A percentile compares a stretch with the other conserved stretches of the same genome.
These are phyloP conservation scores for Hippasteria phrygiana DNA, from an alignment of 53 echinoderm and acorn worm species.

Conservation along the genomic window DNA sequence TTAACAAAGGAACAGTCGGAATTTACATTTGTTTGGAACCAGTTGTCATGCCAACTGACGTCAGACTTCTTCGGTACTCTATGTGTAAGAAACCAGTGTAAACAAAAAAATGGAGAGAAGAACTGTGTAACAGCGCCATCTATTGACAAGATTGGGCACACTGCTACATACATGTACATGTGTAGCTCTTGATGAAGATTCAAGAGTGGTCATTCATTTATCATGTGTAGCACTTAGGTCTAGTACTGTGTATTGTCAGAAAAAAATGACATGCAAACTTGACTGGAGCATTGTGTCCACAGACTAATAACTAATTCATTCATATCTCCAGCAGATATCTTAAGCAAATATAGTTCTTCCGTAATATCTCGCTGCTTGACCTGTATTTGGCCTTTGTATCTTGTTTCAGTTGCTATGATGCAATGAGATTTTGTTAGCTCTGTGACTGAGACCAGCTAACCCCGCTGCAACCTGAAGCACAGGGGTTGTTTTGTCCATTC, in stretches of 20 bases:
- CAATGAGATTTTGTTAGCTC: constrained; percentile 4
- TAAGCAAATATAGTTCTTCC: not conserved
- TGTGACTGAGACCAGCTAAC: not conserved
- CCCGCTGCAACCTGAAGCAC: constrained; percentile 11
- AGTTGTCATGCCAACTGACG: too few species aligned
- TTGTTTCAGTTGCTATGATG: constrained; percentile 1
- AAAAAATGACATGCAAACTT: too few species aligned
- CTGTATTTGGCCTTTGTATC: not conserved
- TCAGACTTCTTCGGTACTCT: not conserved
- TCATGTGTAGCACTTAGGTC: not conserved
- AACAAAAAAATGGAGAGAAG: not conserved
- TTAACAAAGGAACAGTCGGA: too few species aligned
- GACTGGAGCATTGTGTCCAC: not conserved
- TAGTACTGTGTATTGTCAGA: too few species aligned
- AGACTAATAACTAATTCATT: not conserved
- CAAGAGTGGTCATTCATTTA: not conserved
- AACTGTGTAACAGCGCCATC: constrained; percentile 34
- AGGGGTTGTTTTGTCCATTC: constrained; percentile 55
- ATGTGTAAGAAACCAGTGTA: not conserved
- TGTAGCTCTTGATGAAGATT: not conserved
- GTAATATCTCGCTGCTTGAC: not conserved
- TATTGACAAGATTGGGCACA: constrained; percentile 1
- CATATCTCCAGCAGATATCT: not conserved
- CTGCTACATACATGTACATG: not conserved
- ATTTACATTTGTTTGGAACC: too few species aligned